Conservation (phyloP, 2,888 invertebrate genomes). For the Sclerodermus sp. region DNA sequence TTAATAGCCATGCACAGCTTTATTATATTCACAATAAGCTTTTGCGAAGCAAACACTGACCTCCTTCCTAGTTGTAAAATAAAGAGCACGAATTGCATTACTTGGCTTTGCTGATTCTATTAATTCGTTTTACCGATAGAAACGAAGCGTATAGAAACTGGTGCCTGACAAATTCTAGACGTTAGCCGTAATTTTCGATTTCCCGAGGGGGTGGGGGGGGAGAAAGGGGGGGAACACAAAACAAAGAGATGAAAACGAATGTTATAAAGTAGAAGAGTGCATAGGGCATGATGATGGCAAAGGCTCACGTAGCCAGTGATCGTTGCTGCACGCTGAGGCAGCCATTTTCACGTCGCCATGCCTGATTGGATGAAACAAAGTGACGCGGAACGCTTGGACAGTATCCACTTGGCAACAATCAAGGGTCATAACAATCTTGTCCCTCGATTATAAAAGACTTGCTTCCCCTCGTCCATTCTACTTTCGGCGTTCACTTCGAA, state of each 20-base stretch:
- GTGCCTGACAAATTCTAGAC: no score
- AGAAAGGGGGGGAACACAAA: constrained; percentile 17
- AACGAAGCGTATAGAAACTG: no score
- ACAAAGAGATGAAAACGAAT: constrained; percentile 14
- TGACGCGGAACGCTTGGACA: constrained; percentile 38
- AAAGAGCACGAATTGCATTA: no score
- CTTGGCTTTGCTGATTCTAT: no score
- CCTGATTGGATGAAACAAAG: constrained; percentile 40
- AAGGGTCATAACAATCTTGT: constrained; percentile 30
- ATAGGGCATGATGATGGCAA: constrained; percentile 1
- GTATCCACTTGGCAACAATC: constrained; percentile 39
- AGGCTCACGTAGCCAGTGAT: constrained; percentile 30
- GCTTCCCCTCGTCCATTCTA: constrained; percentile 10
- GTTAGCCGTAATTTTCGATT: no score
- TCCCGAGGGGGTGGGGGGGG: no score
- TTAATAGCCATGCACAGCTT: no score
- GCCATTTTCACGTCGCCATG: constrained; percentile 38
- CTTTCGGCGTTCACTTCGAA: background rate
- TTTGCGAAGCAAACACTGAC: no score
- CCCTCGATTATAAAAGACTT: constrained; percentile 22
- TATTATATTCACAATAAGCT: no score
- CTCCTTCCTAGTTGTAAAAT: no score
- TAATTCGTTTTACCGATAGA: no score
- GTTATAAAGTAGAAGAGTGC: background rate
- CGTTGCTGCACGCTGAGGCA: constrained; percentile 36